Percentiles rank a stretch among this genome's conserved stretches.
Evolutionary conservation across 2,797 vertebrate genomes (phyloP).

Genomic region (Sphenopsis melanotis): DNA sequence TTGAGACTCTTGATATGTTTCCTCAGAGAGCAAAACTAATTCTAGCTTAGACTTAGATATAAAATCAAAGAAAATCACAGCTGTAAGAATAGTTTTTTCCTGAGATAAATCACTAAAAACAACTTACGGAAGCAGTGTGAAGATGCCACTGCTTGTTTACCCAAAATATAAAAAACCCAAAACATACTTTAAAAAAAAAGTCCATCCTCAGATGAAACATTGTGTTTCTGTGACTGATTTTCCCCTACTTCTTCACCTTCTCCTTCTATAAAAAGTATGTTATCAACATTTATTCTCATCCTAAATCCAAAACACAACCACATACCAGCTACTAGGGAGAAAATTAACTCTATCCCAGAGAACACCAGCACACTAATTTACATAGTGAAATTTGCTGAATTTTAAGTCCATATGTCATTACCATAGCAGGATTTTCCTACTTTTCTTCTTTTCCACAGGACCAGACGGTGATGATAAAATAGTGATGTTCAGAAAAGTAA

Average conservation of each 20-base stretch:
- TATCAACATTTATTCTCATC: neutral
- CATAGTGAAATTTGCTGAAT: neutral
- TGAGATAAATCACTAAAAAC: neutral
- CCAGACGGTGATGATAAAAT: neutral
- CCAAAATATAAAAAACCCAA: neutral
- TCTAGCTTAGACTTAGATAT: neutral
- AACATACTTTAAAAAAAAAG: neutral
- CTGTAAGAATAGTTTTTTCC: neutral
- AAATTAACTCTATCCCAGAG: neutral
- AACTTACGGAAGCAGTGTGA: neutral
- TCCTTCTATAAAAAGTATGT: neutral
- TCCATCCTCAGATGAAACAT: rapidly evolving
- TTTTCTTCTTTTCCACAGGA: neutral
- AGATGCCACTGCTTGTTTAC: neutral
- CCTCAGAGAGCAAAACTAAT: neutral
- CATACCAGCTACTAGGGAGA: neutral
- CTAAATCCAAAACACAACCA: neutral
- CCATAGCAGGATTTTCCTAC: neutral
- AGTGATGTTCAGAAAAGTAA: neutral
- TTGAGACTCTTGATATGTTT: neutral
- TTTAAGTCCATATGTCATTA: neutral
- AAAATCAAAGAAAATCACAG: neutral
- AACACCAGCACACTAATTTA: neutral
- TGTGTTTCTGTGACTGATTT: neutral
- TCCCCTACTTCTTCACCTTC: neutral